Evolutionary conservation across 2,797 vertebrate genomes (phyloP).

Genomic region (Mormyrops boulengeri): DNA sequence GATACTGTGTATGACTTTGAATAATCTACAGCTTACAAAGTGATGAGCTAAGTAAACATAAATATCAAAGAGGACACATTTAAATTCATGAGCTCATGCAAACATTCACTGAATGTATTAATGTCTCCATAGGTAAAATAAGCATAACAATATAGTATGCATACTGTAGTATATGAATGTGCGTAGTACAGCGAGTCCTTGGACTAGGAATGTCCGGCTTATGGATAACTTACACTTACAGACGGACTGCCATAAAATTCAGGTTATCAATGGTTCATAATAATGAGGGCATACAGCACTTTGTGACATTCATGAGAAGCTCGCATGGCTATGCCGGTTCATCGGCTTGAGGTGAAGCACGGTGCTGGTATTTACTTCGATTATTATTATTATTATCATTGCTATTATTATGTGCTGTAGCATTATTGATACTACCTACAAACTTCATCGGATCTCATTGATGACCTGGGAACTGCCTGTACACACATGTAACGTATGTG

Average conservation of each 20-base stretch:
- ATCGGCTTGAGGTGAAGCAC: not conserved
- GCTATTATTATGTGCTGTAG: not conserved
- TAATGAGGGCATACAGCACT: not conserved
- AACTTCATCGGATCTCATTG: not conserved
- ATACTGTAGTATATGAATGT: not conserved
- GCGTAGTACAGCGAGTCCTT: not conserved
- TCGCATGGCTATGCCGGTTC: not conserved
- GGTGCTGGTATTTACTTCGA: not conserved
- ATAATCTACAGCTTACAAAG: slow-evolving; percentile 8
- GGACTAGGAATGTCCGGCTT: not conserved
- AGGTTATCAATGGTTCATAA: not conserved
- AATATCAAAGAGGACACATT: not conserved
- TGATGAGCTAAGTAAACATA: slow-evolving; percentile 7
- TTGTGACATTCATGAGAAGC: not conserved
- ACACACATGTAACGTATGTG: not conserved
- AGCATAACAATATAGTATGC: not conserved
- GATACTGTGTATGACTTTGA: not conserved
- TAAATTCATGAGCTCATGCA: not conserved
- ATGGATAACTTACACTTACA: not conserved
- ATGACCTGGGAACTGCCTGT: not conserved
- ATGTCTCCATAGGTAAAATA: not conserved
- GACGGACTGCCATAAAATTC: not conserved
- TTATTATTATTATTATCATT: not conserved
- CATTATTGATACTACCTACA: not conserved
- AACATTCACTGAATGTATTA: not conserved